Conservation (phyloP, 2,888 invertebrate species). For the Eledona agricola region DNA sequence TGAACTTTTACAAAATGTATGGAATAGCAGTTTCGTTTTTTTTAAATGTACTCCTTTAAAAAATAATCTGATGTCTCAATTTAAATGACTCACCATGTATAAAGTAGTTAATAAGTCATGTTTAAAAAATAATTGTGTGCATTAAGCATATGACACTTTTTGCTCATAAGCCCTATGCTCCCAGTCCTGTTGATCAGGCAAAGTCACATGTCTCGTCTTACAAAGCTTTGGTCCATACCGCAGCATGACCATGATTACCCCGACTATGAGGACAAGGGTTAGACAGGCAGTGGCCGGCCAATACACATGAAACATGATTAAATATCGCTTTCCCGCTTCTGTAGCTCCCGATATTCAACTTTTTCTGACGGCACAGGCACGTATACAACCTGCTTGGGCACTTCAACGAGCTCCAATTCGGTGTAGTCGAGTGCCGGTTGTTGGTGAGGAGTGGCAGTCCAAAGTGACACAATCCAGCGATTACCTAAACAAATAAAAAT, state of each 20-base stretch:
- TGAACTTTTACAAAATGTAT: too few relatives aligned
- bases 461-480: slow-evolving; percentile 84
- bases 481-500: slow-evolving; percentile 74
- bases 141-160: slow-evolving; percentile 63
- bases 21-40: too few relatives aligned
- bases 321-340: slow-evolving; percentile 84
- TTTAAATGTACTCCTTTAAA: too few relatives aligned
- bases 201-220: slow-evolving; percentile 73
- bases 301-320: slow-evolving; percentile 72
- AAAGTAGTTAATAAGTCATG: too few relatives aligned
- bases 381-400: slow-evolving; percentile 59
- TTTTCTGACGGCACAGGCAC: slow-evolving; percentile 57
- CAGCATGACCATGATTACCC: slow-evolving; percentile 78
- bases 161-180: slow-evolving; percentile 73
- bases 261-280: slow-evolving; percentile 74
- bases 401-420: slow-evolving; percentile 70
- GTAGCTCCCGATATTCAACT: slow-evolving; percentile 55
- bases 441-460: slow-evolving; percentile 84
- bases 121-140: too few relatives aligned
- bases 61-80: too few relatives aligned
- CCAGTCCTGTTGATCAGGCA: slow-evolving; percentile 73
- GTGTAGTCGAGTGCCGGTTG: slow-evolving; percentile 83
- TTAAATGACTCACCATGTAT: too few relatives aligned
- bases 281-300: slow-evolving; percentile 82
- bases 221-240: slow-evolving; percentile 79